Percentiles rank a stretch among this genome's conserved stretches.
Evolutionary conservation across 2,113 vertebrate species (phyloP).

Genomic region (Callaeas wilsoni): DNA sequence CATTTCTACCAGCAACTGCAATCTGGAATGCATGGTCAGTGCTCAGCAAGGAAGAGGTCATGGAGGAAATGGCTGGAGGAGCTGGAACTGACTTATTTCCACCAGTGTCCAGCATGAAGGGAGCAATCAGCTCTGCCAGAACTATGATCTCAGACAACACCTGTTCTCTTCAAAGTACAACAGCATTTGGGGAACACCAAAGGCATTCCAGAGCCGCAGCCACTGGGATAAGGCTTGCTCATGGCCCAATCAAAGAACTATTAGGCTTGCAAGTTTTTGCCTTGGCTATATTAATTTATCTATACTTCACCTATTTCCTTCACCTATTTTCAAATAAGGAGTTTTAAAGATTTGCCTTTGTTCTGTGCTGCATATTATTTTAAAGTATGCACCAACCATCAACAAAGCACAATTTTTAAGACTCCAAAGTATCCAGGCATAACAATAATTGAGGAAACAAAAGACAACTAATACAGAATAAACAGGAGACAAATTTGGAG

Average conservation of each 20-base stretch:
- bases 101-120: not conserved
- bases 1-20: not conserved
- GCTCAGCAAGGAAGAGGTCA: not conserved
- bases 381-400: not conserved
- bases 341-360: not conserved
- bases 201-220: not conserved
- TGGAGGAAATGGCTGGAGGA: not conserved
- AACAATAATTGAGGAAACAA: not conserved
- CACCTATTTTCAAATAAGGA: not conserved
- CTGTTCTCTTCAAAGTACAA: not conserved
- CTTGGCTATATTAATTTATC: not conserved
- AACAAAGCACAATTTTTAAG: not conserved
- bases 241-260: not conserved
- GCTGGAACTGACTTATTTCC: not conserved
- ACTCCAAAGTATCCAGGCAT: not conserved
- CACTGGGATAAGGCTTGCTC: not conserved
- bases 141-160: not conserved
- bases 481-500: not conserved
- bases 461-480: not conserved
- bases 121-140: not conserved
- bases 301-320: not conserved
- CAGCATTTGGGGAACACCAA: not conserved
- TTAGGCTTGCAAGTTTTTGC: not conserved
- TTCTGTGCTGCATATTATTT: not conserved
- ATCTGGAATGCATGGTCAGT: accelerated